Evolutionary conservation across 2,888 invertebrate genomes (phyloP), one percentile per base, ranked within the genome.

Genomic region (Macrosiphum euphorbiae): DNA sequence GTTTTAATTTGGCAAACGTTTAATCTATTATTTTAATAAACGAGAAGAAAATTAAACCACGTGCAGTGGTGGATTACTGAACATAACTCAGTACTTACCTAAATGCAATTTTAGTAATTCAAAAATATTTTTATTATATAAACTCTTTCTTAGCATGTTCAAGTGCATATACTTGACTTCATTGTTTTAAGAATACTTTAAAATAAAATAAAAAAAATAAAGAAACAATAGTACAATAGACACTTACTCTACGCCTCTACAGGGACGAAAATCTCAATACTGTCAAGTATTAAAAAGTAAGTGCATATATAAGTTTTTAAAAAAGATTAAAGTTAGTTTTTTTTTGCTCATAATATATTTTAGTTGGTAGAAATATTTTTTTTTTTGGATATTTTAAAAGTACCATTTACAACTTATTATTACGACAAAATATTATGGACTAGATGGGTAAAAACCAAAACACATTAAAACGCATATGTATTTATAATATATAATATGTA

Each of bases 401-500:
- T 67, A 78, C 20, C 2, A 3, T 35, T 78, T 35, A 35, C 20
- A 35, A 78, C 78, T 78, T 35, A 78, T 35, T 35, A 78, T 20
- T 35, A 35, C 16, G 0, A 67, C 20, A 2, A 35, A 78, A 78
- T 35, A 35, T 20, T 35, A 78, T 35, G 20, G 20, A 35, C 20
- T 78, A 78, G n/a, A 78, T 8, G 58, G 26, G 58, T 26, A 58
- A 58, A 58, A 58, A 58, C 4, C 58, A 26, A 26, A 58, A 58
- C 20, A 35, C 35, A 20, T 78, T 35, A 35, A 78, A 78, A 78
- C 35, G 20, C 78, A 5, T 78, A 55, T 67, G 1, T n/a, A 61
- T 61, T n/a, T 61, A n/a, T 61, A n/a, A 61, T 61, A 61, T 61
- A 61, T 61, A 61, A 61, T 61, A 61, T 67, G n/a, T 67, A 78